phyloP scores from a whole-genome alignment of 2,797 vertebrate species.

The Sebastes trivittatus region DNA sequence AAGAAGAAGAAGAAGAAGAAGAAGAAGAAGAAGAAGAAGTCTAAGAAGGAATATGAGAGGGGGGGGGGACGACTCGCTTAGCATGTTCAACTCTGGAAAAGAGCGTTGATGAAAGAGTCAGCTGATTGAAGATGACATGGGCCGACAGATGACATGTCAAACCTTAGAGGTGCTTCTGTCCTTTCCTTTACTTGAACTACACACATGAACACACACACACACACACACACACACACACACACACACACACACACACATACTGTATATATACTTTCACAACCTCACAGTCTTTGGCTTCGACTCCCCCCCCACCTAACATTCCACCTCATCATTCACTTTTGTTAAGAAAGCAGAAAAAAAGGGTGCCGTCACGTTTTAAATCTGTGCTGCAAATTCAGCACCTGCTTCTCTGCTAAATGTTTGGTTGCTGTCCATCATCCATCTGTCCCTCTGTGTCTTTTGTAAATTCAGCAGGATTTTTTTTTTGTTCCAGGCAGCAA shows the following conservation, averaged over 20 bases:
- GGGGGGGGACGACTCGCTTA: no score
- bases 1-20: not conserved
- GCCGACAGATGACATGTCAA: not conserved
- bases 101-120: not conserved
- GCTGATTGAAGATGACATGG: conserved; percentile 8
- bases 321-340: conserved; percentile 1
- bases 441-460: conserved; percentile 1
- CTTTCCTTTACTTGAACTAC: not conserved
- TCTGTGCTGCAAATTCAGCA: conserved; percentile 10
- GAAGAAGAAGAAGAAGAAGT: not conserved
- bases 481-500: not conserved
- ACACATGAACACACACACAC: not conserved
- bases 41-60: not conserved
- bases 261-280: not conserved
- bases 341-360: conserved; percentile 1
- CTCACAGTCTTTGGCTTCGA: not conserved
- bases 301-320: not conserved
- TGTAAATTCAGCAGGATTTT: conserved; percentile 45
- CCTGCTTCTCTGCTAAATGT: not conserved
- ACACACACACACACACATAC: not conserved
- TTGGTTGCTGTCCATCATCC: conserved; percentile 1
- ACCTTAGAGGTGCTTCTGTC: not conserved
- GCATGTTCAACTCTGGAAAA: not conserved
- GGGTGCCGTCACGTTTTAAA: not conserved
- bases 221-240: no score